These are phyloP conservation scores for Gasteruption jaculator DNA, from an alignment of 2,888 invertebrate species.

Conservation along the genomic window DNA sequence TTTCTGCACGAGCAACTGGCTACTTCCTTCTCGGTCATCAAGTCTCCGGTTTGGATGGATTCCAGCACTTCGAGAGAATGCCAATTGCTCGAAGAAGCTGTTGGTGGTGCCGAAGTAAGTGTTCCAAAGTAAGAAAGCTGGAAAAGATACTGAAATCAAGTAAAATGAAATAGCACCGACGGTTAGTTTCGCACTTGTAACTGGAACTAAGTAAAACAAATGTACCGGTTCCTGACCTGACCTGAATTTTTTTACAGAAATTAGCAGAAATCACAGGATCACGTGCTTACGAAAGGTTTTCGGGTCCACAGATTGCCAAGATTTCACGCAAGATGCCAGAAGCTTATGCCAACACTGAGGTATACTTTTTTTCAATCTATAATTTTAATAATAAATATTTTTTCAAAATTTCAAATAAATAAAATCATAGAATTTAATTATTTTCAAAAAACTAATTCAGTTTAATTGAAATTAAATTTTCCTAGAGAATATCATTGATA, in stretches of 20 bases:
- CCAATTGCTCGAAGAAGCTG: constrained; percentile 69
- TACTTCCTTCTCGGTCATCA: constrained; percentile 70
- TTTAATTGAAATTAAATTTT: too few species aligned
- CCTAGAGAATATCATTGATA: constrained; percentile 82
- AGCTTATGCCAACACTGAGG: constrained; percentile 72
- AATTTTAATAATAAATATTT: neutral
- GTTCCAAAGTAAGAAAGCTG: too few species aligned
- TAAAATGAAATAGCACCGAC: too few species aligned
- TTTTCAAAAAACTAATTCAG: too few species aligned
- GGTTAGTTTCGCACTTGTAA: too few species aligned
- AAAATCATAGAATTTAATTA: neutral
- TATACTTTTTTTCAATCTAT: too few species aligned
- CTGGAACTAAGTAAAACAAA: too few species aligned
- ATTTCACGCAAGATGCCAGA: constrained; percentile 67
- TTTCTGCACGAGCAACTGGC: constrained; percentile 81
- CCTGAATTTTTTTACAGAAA: constrained; percentile 59
- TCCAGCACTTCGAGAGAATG: constrained; percentile 77
- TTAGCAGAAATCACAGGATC: constrained; percentile 81
- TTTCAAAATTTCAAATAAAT: neutral
- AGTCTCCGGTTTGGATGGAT: constrained; percentile 97
- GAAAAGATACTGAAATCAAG: too few species aligned
- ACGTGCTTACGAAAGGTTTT: constrained; percentile 84
- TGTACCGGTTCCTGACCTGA: too few species aligned
- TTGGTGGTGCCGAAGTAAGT: constrained; percentile 72
- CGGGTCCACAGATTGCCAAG: constrained; percentile 91